Evolutionary conservation across 2,113 vertebrate genomes (phyloP).

Genomic region (Neogobius melanostomus): DNA sequence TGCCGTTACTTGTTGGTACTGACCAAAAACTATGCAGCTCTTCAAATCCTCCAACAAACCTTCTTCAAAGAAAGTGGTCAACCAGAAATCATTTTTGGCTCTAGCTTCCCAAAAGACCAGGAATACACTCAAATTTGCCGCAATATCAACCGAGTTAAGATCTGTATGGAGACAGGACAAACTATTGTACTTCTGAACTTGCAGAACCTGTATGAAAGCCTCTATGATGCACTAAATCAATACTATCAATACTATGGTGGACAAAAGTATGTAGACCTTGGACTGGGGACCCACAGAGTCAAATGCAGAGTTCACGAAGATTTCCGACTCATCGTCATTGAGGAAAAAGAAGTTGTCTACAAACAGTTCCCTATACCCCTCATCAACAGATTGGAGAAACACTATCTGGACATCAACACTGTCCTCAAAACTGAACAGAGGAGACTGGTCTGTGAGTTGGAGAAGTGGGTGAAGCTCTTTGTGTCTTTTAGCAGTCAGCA

Average conservation of each 20-base stretch:
- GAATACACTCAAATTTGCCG: slow-evolving; percentile 94
- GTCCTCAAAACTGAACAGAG: slow-evolving; percentile 81
- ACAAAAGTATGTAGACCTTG: slow-evolving; percentile 95
- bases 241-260: slow-evolving; percentile 93
- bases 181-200: slow-evolving; percentile 91
- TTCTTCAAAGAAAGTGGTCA: slow-evolving; percentile 79
- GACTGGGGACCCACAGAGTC: slow-evolving; percentile 93
- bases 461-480: slow-evolving; percentile 81
- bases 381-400: slow-evolving; percentile 97
- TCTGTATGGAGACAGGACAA: slow-evolving; percentile 95
- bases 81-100: slow-evolving; percentile 95
- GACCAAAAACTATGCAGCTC: slow-evolving; percentile 89
- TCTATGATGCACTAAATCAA: slow-evolving; percentile 96
- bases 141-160: slow-evolving; percentile 94
- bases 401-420: slow-evolving; percentile 89
- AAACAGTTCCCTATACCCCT: slow-evolving; percentile 91
- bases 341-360: slow-evolving; percentile 91
- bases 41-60: slow-evolving; percentile 89
- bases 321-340: slow-evolving; percentile 91
- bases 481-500: slow-evolving; percentile 39
- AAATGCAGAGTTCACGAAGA: slow-evolving; percentile 91
- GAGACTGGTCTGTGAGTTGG: slow-evolving; percentile 71
- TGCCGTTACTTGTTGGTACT: slow-evolving; percentile 90
- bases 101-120: slow-evolving; percentile 93
- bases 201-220: slow-evolving; percentile 96